Conservation (phyloP, 2,888 invertebrate species). For the Polylopha cassiicola region DNA sequence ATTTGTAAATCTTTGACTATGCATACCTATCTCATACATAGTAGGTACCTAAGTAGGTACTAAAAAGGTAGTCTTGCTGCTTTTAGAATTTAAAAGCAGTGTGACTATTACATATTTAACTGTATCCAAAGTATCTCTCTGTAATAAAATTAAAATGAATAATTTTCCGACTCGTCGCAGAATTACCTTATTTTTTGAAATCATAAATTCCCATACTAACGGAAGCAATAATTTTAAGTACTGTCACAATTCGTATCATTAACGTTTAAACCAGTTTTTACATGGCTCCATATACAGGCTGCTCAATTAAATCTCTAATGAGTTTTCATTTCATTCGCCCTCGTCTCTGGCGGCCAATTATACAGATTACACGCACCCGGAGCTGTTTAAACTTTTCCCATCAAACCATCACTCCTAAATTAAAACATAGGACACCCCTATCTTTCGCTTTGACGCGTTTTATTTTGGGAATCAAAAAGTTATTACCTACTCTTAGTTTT, state of each 20-base stretch:
- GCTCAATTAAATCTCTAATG: constrained; percentile 20
- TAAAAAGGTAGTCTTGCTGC: too few species aligned
- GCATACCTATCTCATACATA: too few species aligned
- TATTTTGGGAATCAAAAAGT: constrained; percentile 4
- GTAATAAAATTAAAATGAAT: too few species aligned
- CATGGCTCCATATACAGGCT: constrained; percentile 3
- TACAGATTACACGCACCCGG: constrained; percentile 33
- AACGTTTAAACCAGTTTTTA: constrained; percentile 3
- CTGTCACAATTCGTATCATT: not conserved
- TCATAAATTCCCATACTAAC: too few species aligned
- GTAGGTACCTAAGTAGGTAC: too few species aligned
- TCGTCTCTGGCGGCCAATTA: constrained; percentile 44
- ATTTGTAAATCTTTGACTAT: too few species aligned
- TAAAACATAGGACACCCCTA: constrained; percentile 67
- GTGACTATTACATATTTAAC: too few species aligned
- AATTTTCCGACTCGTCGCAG: too few species aligned
- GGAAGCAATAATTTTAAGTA: not conserved
- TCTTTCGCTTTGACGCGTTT: constrained; percentile 27
- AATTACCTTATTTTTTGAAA: too few species aligned
- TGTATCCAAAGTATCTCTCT: too few species aligned
- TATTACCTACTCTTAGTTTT: too few species aligned
- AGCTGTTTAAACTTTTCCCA: constrained; percentile 61
- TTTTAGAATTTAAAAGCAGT: too few species aligned
- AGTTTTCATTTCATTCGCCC: constrained; percentile 19
- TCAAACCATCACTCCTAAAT: constrained; percentile 50